These are phyloP conservation scores for Panulirus ornatus DNA, from an alignment of 1,140 invertebrate species.

Conservation along the genomic window DNA sequence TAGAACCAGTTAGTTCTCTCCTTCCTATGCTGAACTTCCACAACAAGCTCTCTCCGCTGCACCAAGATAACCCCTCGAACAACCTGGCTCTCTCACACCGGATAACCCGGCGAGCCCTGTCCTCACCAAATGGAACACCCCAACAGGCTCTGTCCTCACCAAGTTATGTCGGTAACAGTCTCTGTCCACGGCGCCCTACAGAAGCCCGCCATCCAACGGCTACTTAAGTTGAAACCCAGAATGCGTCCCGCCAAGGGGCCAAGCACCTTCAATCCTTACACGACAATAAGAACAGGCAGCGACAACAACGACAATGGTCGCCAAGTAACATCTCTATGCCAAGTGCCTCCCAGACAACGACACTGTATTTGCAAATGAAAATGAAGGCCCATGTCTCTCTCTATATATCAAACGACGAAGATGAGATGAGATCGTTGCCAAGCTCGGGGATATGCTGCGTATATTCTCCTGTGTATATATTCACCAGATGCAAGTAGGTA, in stretches of 20 bases:
- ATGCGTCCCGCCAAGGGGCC: constrained; percentile 10
- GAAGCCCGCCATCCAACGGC: neutral
- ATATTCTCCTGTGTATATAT: constrained; percentile 19
- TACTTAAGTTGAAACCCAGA: constrained; percentile 52
- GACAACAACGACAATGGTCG: constrained; percentile 23
- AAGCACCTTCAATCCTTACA: constrained; percentile 46
- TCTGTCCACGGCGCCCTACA: too few species aligned
- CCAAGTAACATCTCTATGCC: constrained; percentile 71
- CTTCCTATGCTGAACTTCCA: too few species aligned
- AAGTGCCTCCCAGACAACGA: constrained; percentile 61
- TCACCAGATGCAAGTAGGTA: neutral
- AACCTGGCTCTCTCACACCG: too few species aligned
- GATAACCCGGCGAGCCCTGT: neutral
- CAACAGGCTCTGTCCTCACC: neutral
- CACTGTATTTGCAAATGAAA: constrained; percentile 65
- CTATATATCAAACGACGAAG: constrained; percentile 59
- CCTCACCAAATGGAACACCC: too few species aligned
- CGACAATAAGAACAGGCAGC: constrained; percentile 54
- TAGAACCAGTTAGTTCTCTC: too few species aligned
- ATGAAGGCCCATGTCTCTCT: constrained; percentile 47
- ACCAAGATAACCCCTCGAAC: too few species aligned
- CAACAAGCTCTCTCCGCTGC: too few species aligned
- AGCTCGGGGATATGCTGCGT: neutral
- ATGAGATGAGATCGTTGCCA: constrained; percentile 55
- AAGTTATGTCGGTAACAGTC: constrained; percentile 5